phyloP scores from a whole-genome alignment of 1,140 invertebrate genomes.

The Saxidomus purpurata region DNA sequence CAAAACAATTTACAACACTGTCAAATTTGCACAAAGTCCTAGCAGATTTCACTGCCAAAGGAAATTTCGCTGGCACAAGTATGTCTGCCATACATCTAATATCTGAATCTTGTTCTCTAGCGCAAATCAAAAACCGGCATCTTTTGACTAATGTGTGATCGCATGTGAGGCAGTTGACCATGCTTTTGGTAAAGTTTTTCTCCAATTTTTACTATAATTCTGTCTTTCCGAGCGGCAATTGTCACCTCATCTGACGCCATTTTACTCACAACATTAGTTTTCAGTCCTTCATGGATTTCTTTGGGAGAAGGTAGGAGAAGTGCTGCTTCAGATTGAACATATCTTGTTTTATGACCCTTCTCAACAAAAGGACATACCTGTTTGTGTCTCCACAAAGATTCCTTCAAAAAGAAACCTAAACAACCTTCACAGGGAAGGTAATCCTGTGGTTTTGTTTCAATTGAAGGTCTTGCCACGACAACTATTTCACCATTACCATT shows the following conservation, averaged over 20 bases:
- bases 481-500: slow-evolving; percentile 49
- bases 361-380: slow-evolving; percentile 5
- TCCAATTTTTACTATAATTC: slow-evolving; percentile 21
- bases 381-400: slow-evolving; percentile 26
- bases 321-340: neutral
- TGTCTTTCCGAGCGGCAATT: slow-evolving; percentile 28
- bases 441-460: slow-evolving; percentile 56
- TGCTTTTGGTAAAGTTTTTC: slow-evolving; percentile 39
- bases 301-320: neutral
- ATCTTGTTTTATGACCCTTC: too few species aligned
- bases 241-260: slow-evolving; percentile 28
- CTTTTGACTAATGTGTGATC: slow-evolving; percentile 16
- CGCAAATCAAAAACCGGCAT: slow-evolving; percentile 9
- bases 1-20: neutral
- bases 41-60: neutral
- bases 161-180: slow-evolving; percentile 11
- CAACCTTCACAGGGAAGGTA: neutral
- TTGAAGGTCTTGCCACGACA: slow-evolving; percentile 40
- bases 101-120: neutral
- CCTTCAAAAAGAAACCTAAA: neutral
- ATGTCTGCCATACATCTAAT: neutral
- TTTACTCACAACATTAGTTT: neutral
- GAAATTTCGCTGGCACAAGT: neutral
- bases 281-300: neutral
- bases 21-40: slow-evolving; percentile 18